Conservation (phyloP, 30 jellyfish, hydroid and myxozoan genomes). For the Pseudorhiza aurosa region DNA sequence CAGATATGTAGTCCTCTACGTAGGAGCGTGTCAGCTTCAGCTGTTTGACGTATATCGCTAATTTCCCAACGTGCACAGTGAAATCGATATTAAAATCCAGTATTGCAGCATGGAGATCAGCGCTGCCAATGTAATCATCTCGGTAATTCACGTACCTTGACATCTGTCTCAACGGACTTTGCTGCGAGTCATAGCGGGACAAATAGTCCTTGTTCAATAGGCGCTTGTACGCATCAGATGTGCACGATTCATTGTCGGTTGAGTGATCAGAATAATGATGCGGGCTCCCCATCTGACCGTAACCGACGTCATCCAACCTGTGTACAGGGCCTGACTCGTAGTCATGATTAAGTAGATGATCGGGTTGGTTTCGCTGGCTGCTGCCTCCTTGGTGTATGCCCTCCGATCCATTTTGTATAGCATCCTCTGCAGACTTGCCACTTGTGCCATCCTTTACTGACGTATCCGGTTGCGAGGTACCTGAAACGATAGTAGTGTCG, state of each 20-base stretch:
- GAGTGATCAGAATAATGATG: conserved; percentile 91
- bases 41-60: conserved; percentile 84
- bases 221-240: conserved; percentile 87
- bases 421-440: conserved; percentile 22
- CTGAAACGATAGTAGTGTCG: conserved; percentile 84
- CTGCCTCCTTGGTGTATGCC: conserved; percentile 25
- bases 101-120: conserved; percentile 69
- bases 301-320: conserved; percentile 23
- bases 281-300: conserved; percentile 83
- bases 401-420: conserved; percentile 29
- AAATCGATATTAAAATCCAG: conserved; percentile 81
- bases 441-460: conserved; percentile 21
- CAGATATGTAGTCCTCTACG: conserved; percentile 81
- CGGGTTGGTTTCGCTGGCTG: conserved; percentile 45
- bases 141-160: conserved; percentile 31
- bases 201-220: conserved; percentile 70
- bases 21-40: conserved; percentile 65
- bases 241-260: conserved; percentile 88
- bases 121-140: conserved; percentile 48
- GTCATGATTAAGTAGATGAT: conserved; percentile 17
- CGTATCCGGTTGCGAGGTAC: conserved; percentile 63
- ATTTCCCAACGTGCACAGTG: conserved; percentile 94
- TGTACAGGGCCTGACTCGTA: conserved; percentile 40
- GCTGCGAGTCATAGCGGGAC: conserved; percentile 46
- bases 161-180: conserved; percentile 65